Base-by-base conservation (phyloP, 2,797 vertebrate genomes). In the Oryzias sinensis region DNA sequence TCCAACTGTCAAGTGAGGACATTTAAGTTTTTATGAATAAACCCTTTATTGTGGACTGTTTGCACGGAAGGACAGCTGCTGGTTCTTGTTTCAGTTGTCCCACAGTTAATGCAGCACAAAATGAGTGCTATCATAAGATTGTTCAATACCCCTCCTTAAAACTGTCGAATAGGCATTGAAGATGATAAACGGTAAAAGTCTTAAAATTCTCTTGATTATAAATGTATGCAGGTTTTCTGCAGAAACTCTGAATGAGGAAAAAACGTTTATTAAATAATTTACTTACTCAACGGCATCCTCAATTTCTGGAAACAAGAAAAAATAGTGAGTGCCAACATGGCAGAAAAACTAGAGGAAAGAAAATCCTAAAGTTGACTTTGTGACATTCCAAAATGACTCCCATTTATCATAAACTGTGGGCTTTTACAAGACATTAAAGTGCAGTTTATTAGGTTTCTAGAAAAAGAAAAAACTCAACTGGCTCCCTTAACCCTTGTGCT, bases 351-450 rank as follows among this genome's bases (percentile, higher is more conserved):
- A 9, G 45, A 57, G 42, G 41, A 66, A 58, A 66, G 42, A 60
- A 66, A 71, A 63, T 76, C 29, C 33, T 37, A 18, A 68, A 72
- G 40, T 49, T 61, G 37, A 68, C 68, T 59, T 70, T 48, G 46
- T 64, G 73, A 68, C 66, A 56, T 64, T 33, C 65, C 16, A 63
- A 65, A 79, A 82, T 76, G 47, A 63, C 72, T 63, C 65, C 58
- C 64, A 80, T 84, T 71, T 73, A 73, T 76, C 68, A 62, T 43
- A 70, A 51, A 62, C 41, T 53, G 53, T 43, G 33, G 42, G 47
- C 52, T 67, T 53, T 85, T 79, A 76, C 65, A 49, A 66, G 59
- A 84, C 20, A 61, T 74, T 72, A 74, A 55, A 73, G 44, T 74
- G 74, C 64, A 71, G 70, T 73, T 77, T 72, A 80, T 79, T 70